Percentiles rank a stretch among this genome's conserved stretches.
phyloP scores from a whole-genome alignment of 2,797 vertebrate species.

The Ceryle rudis region DNA sequence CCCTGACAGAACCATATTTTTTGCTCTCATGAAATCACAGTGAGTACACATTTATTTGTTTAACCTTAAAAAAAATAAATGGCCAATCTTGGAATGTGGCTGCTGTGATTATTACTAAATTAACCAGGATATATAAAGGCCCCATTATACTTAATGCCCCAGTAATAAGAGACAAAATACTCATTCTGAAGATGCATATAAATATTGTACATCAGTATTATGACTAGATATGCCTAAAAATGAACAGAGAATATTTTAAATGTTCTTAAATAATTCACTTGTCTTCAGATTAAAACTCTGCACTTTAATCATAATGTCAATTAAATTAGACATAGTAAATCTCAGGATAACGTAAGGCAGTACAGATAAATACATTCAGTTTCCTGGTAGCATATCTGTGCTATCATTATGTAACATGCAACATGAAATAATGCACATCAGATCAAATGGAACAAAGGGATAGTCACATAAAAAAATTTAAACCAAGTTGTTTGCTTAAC shows the following conservation, averaged over 20 bases:
- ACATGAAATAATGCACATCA: background rate
- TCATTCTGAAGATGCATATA: background rate
- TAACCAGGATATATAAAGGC: background rate
- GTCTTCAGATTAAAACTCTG: background rate
- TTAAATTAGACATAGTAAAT: background rate
- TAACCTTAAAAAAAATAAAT: background rate
- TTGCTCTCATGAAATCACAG: background rate
- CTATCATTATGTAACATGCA: background rate
- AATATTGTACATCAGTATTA: background rate
- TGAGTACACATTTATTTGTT: background rate
- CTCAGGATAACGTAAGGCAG: background rate
- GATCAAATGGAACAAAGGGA: background rate
- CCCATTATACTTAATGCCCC: background rate
- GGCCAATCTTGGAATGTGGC: background rate
- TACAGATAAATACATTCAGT: background rate
- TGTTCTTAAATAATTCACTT: background rate
- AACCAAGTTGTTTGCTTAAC: rapidly evolving
- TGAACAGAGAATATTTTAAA: background rate
- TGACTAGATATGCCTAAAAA: background rate
- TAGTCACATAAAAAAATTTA: background rate
- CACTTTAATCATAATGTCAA: background rate
- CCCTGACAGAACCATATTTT: background rate
- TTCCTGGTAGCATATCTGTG: background rate
- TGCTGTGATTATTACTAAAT: background rate
- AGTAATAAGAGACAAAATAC: background rate